A percentile compares a stretch with the other conserved stretches of the same genome.
These are phyloP conservation scores for Prionailurus viverrinus DNA, from an alignment of 2,113 vertebrate genomes.

Conservation along the genomic window DNA sequence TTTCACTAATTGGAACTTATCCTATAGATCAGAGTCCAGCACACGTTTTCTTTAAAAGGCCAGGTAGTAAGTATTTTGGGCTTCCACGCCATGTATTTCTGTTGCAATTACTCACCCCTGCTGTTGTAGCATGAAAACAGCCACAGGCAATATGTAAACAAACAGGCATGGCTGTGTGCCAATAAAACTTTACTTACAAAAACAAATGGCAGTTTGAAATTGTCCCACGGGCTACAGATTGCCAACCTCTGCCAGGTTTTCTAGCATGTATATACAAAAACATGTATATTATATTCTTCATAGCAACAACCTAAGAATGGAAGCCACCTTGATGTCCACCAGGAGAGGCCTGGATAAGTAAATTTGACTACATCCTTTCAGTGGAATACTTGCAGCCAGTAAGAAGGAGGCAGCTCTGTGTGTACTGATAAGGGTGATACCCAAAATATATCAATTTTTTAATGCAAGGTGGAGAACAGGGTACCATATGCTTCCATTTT, in stretches of 20 bases:
- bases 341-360: neutral
- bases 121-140: neutral
- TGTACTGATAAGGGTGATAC: neutral
- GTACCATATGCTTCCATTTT: neutral
- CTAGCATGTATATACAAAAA: neutral
- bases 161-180: neutral
- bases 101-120: neutral
- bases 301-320: neutral
- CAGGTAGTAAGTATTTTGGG: neutral
- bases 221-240: neutral
- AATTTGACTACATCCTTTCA: neutral
- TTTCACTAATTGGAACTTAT: neutral
- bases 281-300: neutral
- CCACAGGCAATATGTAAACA: neutral
- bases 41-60: neutral
- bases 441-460: neutral
- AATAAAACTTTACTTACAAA: conserved; percentile 44
- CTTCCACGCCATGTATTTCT: neutral
- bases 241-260: neutral
- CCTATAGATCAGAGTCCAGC: neutral
- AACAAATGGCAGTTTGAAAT: neutral
- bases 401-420: neutral
- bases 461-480: neutral
- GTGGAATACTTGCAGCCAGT: neutral
- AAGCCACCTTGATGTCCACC: neutral